phyloP scores from a whole-genome alignment of 2,797 vertebrate genomes.

The Thalassophryne amazonica region DNA sequence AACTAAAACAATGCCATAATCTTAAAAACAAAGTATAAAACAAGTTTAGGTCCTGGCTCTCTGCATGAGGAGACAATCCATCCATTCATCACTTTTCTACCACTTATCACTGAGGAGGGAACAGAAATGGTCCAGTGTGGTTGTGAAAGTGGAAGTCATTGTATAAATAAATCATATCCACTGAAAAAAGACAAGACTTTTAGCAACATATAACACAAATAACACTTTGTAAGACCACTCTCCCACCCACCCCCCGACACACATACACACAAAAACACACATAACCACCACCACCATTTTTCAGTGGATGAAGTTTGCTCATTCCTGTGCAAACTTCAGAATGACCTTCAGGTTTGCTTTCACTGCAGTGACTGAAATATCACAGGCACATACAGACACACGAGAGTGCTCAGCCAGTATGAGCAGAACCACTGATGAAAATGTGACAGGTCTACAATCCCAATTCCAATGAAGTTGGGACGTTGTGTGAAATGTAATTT shows the following conservation, averaged over 20 bases:
- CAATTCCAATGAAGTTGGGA: too few species aligned
- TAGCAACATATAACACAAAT: constrained; percentile 57
- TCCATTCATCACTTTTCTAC: too few species aligned
- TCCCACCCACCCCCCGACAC: constrained; percentile 38
- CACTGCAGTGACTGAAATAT: constrained; percentile 42
- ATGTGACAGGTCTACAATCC: too few species aligned
- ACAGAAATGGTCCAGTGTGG: constrained; percentile 7
- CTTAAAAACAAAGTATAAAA: too few species aligned
- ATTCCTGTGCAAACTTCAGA: constrained; percentile 49
- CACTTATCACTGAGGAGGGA: too few species aligned
- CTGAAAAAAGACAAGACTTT: constrained; percentile 36
- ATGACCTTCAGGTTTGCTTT: constrained; percentile 53
- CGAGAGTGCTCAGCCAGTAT: background rate
- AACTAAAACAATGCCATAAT: too few species aligned
- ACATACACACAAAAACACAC: constrained; percentile 25
- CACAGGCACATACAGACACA: constrained; percentile 6
- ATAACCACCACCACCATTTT: too few species aligned
- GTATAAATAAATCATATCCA: constrained; percentile 52
- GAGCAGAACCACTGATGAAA: background rate
- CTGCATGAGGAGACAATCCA: too few species aligned
- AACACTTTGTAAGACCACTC: constrained; percentile 51
- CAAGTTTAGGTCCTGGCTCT: too few species aligned
- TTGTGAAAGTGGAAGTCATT: constrained; percentile 28
- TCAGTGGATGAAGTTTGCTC: constrained; percentile 45
- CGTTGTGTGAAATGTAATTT: too few species aligned